phyloP scores from a whole-genome alignment of 2,888 invertebrate species.

The Ochropacha duplaris region DNA sequence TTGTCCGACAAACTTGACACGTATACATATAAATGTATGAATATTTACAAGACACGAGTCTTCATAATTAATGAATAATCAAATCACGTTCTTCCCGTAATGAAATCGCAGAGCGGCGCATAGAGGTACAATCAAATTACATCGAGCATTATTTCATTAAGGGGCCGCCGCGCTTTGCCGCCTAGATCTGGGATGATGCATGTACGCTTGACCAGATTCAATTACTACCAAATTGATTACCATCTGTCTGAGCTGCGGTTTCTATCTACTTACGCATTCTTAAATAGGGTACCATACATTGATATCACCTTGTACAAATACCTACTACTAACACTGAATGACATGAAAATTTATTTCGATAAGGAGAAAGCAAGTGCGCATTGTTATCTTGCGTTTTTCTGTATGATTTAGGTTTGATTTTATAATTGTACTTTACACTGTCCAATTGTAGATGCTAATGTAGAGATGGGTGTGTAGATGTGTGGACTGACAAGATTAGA shows the following conservation, averaged over 20 bases:
- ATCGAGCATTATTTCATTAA: slow-evolving; percentile 57
- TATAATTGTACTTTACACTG: too few relatives aligned
- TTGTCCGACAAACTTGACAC: background rate
- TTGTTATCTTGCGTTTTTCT: background rate
- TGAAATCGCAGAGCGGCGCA: slow-evolving; percentile 12
- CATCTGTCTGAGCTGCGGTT: slow-evolving; percentile 57
- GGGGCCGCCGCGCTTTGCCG: slow-evolving; percentile 32
- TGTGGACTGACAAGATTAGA: too few relatives aligned
- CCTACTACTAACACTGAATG: background rate
- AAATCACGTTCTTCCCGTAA: slow-evolving; percentile 7
- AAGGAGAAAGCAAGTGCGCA: background rate
- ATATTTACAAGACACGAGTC: background rate
- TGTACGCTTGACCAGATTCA: slow-evolving; percentile 67
- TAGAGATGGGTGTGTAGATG: too few relatives aligned
- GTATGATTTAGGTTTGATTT: too few relatives aligned
- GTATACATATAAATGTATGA: background rate
- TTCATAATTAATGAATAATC: slow-evolving; percentile 3
- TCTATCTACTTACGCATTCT: slow-evolving; percentile 40
- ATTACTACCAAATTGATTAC: slow-evolving; percentile 74
- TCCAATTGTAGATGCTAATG: too few relatives aligned
- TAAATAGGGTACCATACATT: slow-evolving; percentile 9
- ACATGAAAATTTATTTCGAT: background rate
- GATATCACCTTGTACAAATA: slow-evolving; percentile 13
- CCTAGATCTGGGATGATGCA: slow-evolving; percentile 55
- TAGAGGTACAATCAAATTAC: slow-evolving; percentile 45